Base-by-base conservation (phyloP, 2,113 vertebrate genomes). In the Phaethon lepturus region DNA sequence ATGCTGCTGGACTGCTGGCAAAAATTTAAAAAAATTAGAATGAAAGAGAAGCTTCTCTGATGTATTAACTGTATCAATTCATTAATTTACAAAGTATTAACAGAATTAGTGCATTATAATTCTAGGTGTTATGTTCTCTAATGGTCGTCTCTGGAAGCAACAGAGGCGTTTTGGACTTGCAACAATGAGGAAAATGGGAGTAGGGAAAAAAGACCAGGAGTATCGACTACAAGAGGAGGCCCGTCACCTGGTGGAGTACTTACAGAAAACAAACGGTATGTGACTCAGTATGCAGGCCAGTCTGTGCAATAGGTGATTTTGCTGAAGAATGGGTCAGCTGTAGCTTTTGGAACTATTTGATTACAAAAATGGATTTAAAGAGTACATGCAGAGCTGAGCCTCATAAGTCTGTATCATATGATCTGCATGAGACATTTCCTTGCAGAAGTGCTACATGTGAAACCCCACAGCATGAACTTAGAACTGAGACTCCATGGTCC, bases 171-270 rank as follows among this genome's bases (percentile, higher is more conserved):
- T 96, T 92, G 92, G 74, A 25, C 38, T 95, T 14, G 33, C 82
- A 68, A 82, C 66, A 11, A 81, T 97, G 92, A 93, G 88, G 55
- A 96, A 86, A 84, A 60, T 96, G 55, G 84, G 96, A 89, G 12
- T 94, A 49, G 90, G 90, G 35, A 94, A 59, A 53, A 74, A 81
- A 84, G 38, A 19, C 11, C 92, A 87, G 11, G 88, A 96, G 18
- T 7, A 17, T 22, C 44, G 6, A 7, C 25, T 95, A 4, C 88
- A 92, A 25, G 33, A 94, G 64, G 92, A 94, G 17, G 69, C 69
- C 31, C 7, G 14, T 75, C n/a, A 29, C n/a, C 69, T 97, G 56
- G 77, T 94, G 85, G 81, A 90, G 45, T 78, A 55, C 33, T 50
- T 97, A 4, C 2, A 18, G 64, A 42, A 85, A 80, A 81, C 47